Conservation (phyloP, 2,113 vertebrate species). For the Atlantisia rogersi region DNA sequence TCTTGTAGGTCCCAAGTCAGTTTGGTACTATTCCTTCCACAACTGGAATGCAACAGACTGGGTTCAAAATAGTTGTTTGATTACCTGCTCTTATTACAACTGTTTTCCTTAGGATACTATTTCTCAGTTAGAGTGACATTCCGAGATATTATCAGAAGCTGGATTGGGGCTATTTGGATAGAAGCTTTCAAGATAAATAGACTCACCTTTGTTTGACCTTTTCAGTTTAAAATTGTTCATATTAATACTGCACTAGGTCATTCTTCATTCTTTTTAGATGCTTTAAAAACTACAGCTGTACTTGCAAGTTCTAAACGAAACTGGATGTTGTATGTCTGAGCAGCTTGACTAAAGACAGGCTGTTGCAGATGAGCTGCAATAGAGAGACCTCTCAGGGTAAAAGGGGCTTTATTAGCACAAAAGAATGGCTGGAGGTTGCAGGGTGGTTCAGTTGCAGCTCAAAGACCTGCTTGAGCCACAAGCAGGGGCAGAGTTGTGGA, state of each 20-base stretch:
- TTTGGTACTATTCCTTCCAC: background rate
- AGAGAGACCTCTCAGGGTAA: background rate
- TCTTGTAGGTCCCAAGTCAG: background rate
- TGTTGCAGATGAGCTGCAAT: background rate
- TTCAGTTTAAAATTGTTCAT: background rate
- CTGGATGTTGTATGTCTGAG: background rate
- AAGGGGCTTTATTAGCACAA: background rate
- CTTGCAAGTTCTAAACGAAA: background rate
- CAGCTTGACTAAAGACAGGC: background rate
- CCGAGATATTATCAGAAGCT: background rate
- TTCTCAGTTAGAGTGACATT: background rate
- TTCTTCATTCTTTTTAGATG: background rate
- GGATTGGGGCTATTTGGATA: background rate
- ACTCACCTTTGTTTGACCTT: constrained; percentile 33
- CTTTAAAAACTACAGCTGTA: background rate
- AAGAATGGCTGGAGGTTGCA: background rate
- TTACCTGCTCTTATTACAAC: background rate
- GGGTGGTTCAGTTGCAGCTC: background rate
- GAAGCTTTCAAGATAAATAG: constrained; percentile 10
- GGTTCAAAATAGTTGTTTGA: background rate
- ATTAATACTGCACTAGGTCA: background rate
- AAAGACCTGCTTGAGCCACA: background rate
- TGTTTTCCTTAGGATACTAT: constrained; percentile 13
- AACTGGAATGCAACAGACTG: background rate
- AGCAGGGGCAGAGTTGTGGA: background rate